Evolutionary conservation across 2,797 vertebrate genomes (phyloP), one percentile per base, ranked within the genome.

Genomic region (Chiloscyllium punctatum): DNA sequence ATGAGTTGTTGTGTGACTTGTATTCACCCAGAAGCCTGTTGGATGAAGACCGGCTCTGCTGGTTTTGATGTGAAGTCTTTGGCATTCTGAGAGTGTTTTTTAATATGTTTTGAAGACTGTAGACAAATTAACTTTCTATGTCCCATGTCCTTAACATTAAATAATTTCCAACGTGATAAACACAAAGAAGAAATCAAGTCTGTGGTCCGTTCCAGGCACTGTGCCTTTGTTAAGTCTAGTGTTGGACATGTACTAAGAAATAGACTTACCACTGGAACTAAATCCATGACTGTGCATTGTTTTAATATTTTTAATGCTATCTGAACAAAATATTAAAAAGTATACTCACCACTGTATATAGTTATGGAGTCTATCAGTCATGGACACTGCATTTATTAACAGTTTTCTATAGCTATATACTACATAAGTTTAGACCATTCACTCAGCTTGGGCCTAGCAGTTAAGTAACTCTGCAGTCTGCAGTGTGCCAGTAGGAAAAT

Each of bases 121-220:
- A 21, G 37, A 94, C 42, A 33, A 27, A 62, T 66, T 91, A 91
- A 91, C 88, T 91, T 91, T 91, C 66, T n/a, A 62, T 7, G 62
- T n/a, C 88, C 33, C 62, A 51, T 27, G 53, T 95, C n/a, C 30
- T 90, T 95, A 51, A 94, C 16, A 77, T 33, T 51, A 18, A 27
- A 72, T 53, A 48, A 1, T 42, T 42, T 11, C 42, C 33, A 72
- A 77, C 2, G 3, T 53, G 48, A 72, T 42, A 48, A 42, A 94
- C 48, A 71, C 88, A 91, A 91, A 33, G 9, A 57, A 48, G 97
- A 97, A 97, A 95, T 96, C 97, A 98, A 98, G 97, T 98, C 97
- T 98, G 98, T 98, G 98, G 97, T 98, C 98, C 98, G 98, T 98
- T 98, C 98, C 98, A 98, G 98, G 98, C 98, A 98, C 98, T 98